phyloP scores from a whole-genome alignment of 2,113 vertebrate genomes.

The Motacilla tschutschensis region DNA sequence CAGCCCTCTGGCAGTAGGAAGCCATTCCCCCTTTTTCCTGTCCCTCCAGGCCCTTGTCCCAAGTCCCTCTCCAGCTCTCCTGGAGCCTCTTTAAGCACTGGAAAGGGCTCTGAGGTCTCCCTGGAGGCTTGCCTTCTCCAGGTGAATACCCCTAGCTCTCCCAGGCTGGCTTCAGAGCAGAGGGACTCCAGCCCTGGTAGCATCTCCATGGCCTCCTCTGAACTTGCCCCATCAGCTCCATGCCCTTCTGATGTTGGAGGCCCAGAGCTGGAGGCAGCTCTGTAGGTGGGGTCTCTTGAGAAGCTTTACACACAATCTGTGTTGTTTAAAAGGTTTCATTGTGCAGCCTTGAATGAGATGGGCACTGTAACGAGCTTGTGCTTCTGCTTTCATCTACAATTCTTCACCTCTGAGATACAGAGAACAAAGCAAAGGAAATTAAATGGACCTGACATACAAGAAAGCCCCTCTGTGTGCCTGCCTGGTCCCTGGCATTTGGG shows the following conservation, averaged over 20 bases:
- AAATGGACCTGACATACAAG: neutral
- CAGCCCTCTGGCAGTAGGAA: neutral
- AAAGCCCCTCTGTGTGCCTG: neutral
- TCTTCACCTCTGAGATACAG: neutral
- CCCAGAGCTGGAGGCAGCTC: no score
- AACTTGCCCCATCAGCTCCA: no score
- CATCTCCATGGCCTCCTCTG: no score
- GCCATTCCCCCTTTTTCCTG: neutral
- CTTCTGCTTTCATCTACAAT: neutral
- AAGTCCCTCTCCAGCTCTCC: neutral
- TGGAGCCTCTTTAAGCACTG: neutral
- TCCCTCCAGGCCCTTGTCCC: neutral
- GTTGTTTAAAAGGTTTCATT: no score
- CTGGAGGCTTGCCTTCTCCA: neutral
- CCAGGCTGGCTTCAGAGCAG: neutral
- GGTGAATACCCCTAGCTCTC: no score
- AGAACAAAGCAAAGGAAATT: neutral
- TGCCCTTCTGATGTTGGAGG: no score
- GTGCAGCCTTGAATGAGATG: neutral
- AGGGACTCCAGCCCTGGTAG: no score
- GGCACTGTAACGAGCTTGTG: neutral
- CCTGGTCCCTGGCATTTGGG: neutral
- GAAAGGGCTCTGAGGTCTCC: neutral
- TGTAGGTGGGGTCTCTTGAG: no score
- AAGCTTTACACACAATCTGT: no score